Evolutionary conservation across 2,113 vertebrate genomes (phyloP).

Genomic region (Mohoua ochrocephala): DNA sequence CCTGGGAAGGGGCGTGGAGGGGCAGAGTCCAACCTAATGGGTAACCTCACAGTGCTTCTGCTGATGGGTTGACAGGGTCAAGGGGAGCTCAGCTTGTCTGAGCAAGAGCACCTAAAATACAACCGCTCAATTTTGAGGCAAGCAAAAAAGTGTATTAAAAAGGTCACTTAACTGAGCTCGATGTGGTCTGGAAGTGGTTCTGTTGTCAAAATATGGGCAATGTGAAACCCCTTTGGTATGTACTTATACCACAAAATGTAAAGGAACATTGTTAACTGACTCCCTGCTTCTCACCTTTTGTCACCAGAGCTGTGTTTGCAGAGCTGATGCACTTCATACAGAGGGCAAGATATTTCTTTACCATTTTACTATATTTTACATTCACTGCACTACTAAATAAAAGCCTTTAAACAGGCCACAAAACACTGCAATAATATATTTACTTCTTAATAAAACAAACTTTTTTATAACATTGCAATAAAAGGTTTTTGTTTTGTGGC

Average conservation of each 20-base stretch:
- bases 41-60: conserved; percentile 47
- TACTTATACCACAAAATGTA: neutral
- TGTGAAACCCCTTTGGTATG: neutral
- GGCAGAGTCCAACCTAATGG: conserved; percentile 31
- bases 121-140: neutral
- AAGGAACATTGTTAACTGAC: neutral
- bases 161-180: conserved; percentile 38
- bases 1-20: neutral
- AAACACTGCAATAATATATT: conserved; percentile 76
- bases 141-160: neutral
- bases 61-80: neutral
- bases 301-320: neutral
- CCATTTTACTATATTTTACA: conserved; percentile 67
- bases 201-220: neutral
- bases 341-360: conserved; percentile 37
- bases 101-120: conserved; percentile 29
- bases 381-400: conserved; percentile 68
- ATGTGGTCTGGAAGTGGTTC: conserved; percentile 15
- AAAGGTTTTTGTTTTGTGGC: conserved; percentile 64
- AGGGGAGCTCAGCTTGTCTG: conserved; percentile 48
- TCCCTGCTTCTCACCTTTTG: conserved; percentile 29
- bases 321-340: conserved; percentile 48
- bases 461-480: conserved; percentile 69
- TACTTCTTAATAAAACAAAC: conserved; percentile 72
- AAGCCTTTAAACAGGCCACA: conserved; percentile 78